Base-by-base conservation (phyloP, 2,888 invertebrate species). In the Ormyrus rosae region DNA sequence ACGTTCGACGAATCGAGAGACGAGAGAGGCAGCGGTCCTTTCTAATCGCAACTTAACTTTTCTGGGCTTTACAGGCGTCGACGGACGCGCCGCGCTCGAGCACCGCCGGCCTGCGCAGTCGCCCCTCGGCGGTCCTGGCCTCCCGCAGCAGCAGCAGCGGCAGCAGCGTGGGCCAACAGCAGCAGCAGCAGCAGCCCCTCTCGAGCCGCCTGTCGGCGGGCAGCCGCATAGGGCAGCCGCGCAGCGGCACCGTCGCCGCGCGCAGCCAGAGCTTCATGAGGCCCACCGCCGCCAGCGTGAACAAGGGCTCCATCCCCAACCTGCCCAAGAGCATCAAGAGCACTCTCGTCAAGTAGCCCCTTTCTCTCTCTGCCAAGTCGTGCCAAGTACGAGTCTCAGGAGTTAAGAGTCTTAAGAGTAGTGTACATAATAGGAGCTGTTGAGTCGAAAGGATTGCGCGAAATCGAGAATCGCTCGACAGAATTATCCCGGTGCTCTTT, bases 231-330 rank as follows among this genome's bases (percentile, higher is more conserved):
- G 83, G 88, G 2, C 90, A 89, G 63, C 88, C 90, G 8, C 86
- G 88, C 63, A 81, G 84, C 6, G 85, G 83, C 1, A 80, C 83
- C 34, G 77, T 79, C 3, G 74, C 83, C 6, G 60, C 61, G 4
- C 76, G 84, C 19, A 86, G 84, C 67, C 90, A 90, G 80, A 90
- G 95, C 81, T 97, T 97, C 88, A 97, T 97, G 97, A 93, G 96
- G 86, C 97, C 97, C 0, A 97, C 97, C 0, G 94, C 96, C 48
- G 95, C 97, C 9, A 97, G 96, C 83, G 93, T 94, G 51, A 96
- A 96, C 71, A 95, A 96, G 89, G 94, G 93, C 84, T 91, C 90
- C 45, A 85, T 87, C 71, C 85, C 89, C 50, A 91, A 89, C 80
- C 86, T 91, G 63, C 89, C 90, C 8, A 90, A 88, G 74, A 89